phyloP scores from a whole-genome alignment of 2,113 vertebrate species.

The Fukomys damarensis region DNA sequence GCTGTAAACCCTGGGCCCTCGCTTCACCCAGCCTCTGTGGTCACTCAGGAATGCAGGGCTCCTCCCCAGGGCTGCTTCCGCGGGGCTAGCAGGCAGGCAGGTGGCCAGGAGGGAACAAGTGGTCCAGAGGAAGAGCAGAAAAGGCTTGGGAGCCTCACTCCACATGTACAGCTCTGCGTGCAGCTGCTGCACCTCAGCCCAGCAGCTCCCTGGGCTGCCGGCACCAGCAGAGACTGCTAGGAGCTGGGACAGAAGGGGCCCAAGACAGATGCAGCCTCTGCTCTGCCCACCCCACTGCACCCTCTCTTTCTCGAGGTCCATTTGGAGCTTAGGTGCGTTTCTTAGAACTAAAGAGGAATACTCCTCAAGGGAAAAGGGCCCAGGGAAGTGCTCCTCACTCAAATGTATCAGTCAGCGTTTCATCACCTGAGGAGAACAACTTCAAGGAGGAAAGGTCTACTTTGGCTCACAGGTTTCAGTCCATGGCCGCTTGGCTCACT shows the following conservation, averaged over 20 bases:
- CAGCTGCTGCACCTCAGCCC: not conserved
- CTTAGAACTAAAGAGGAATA: constrained; percentile 15
- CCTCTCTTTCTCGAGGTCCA: not conserved
- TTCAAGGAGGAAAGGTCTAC: not conserved
- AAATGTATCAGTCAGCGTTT: not conserved
- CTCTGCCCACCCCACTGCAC: not conserved
- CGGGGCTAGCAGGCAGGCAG: not conserved
- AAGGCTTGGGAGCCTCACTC: not conserved
- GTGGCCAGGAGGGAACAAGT: not conserved
- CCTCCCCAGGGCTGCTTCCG: not conserved
- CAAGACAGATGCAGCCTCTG: not conserved
- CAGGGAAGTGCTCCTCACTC: not conserved
- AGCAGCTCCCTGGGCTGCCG: not conserved
- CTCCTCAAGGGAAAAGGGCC: not conserved
- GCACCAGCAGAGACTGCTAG: not conserved
- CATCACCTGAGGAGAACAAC: not conserved
- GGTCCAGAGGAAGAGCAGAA: not conserved
- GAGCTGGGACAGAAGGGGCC: not conserved
- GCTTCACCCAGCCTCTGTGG: not conserved
- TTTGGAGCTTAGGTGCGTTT: not conserved
- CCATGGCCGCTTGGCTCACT: not conserved
- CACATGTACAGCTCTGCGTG: not conserved
- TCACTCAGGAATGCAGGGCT: not conserved
- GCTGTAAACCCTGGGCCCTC: not conserved
- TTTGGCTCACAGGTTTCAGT: not conserved